phyloP scores from a whole-genome alignment of 2,888 invertebrate species.

The Caenorhabditis macrosperma region DNA sequence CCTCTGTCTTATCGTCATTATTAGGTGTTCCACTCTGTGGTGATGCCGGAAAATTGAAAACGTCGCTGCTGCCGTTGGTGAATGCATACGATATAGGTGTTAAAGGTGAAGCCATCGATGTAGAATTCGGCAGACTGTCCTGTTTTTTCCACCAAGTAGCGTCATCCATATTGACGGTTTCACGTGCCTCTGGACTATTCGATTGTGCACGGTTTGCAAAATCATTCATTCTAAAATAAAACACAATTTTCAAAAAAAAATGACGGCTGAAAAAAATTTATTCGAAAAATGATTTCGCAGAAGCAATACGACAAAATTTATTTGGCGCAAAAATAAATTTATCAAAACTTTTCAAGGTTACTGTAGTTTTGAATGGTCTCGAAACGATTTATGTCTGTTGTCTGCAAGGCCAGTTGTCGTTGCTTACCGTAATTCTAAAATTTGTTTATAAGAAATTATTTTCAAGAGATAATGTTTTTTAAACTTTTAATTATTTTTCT shows the following conservation, averaged over 20 bases:
- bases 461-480: background rate
- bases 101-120: slow-evolving; percentile 7
- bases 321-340: background rate
- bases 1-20: background rate
- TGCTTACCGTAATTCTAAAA: slow-evolving; percentile 18
- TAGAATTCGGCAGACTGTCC: background rate
- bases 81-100: slow-evolving; percentile 21
- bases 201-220: background rate
- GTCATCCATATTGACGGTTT: background rate
- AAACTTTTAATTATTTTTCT: slow-evolving; percentile 8
- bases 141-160: slow-evolving; percentile 3
- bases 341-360: slow-evolving; percentile 10
- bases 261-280: background rate
- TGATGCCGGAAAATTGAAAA: slow-evolving; percentile 15
- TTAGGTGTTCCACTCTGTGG: background rate
- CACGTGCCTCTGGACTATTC: background rate
- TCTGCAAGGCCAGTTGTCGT: background rate
- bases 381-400: slow-evolving; percentile 21
- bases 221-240: slow-evolving; percentile 33
- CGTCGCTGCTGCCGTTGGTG: slow-evolving; percentile 5
- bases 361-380: slow-evolving; percentile 29
- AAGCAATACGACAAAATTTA: too few relatives aligned
- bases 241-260: background rate
- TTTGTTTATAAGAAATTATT: background rate
- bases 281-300: background rate